phyloP scores from a whole-genome alignment of 2,113 vertebrate species.

The Cygnus buccinator region DNA sequence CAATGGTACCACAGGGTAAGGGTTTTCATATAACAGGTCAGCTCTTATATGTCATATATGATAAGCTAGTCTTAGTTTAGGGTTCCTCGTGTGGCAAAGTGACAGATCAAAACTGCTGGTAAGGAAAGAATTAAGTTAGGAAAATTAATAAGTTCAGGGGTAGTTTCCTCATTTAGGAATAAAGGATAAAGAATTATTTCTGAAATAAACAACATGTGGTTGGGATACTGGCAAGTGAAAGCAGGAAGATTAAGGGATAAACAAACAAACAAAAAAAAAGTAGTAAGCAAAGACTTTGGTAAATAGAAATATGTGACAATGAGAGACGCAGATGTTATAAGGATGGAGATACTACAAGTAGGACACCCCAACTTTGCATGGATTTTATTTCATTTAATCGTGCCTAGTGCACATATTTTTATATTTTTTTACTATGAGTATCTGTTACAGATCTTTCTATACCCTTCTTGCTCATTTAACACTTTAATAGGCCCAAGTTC shows the following conservation, averaged over 20 bases:
- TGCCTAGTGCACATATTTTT: not conserved
- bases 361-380: not conserved
- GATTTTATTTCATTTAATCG: not conserved
- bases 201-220: not conserved
- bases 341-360: not conserved
- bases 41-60: not conserved
- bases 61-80: not conserved
- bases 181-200: not conserved
- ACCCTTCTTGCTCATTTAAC: not conserved
- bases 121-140: not conserved
- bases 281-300: not conserved
- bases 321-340: not conserved
- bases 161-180: conserved; percentile 2
- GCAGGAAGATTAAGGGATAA: not conserved
- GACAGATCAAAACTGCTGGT: not conserved
- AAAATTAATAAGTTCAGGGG: not conserved
- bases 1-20: not conserved
- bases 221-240: conserved; percentile 18
- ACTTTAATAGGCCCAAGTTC: not conserved
- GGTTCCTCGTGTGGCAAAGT: not conserved
- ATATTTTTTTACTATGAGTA: not conserved
- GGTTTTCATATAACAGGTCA: not conserved
- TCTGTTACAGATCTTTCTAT: not conserved
- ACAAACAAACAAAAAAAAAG: not conserved
- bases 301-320: not conserved